Evolutionary conservation across 2,888 invertebrate species (phyloP).

Genomic region (Heliconius erato): DNA sequence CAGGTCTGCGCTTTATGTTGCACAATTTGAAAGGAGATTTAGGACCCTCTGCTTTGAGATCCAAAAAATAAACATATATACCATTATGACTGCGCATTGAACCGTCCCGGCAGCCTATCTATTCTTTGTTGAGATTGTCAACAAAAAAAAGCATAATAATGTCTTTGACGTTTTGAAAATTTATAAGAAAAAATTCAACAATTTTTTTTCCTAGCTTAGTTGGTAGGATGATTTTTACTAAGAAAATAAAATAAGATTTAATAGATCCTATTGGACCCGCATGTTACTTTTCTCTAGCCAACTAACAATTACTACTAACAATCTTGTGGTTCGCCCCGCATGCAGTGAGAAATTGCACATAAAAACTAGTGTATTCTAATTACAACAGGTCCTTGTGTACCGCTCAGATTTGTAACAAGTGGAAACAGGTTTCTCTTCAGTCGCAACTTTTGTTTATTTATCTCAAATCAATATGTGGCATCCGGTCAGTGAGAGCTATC

Average conservation of each 20-base stretch:
- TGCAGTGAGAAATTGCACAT: conserved; percentile 76
- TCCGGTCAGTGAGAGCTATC: conserved; percentile 71
- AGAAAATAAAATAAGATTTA: conserved; percentile 57
- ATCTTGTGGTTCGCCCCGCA: conserved; percentile 81
- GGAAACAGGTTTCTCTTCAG: conserved; percentile 66
- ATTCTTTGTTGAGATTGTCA: conserved; percentile 75
- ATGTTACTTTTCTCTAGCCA: conserved; percentile 72
- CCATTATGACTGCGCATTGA: conserved; percentile 80
- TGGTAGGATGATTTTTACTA: conserved; percentile 62
- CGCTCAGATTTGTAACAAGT: conserved; percentile 64
- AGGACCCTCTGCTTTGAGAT: conserved; percentile 69
- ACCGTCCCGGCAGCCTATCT: conserved; percentile 79
- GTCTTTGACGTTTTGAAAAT: conserved; percentile 74
- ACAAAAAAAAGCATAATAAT: conserved; percentile 74
- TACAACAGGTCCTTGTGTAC: conserved; percentile 66
- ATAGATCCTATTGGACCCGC: conserved; percentile 70
- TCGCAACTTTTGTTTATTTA: conserved; percentile 59
- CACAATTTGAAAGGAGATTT: conserved; percentile 77
- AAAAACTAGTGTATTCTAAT: conserved; percentile 77
- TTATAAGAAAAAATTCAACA: conserved; percentile 71
- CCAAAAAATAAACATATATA: conserved; percentile 81
- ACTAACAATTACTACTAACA: conserved; percentile 81
- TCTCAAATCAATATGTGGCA: conserved; percentile 60
- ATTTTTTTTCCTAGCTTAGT: conserved; percentile 63
- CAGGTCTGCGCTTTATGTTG: conserved; percentile 76